Conservation (phyloP, 2,113 vertebrate genomes). For the Gambusia holbrooki region DNA sequence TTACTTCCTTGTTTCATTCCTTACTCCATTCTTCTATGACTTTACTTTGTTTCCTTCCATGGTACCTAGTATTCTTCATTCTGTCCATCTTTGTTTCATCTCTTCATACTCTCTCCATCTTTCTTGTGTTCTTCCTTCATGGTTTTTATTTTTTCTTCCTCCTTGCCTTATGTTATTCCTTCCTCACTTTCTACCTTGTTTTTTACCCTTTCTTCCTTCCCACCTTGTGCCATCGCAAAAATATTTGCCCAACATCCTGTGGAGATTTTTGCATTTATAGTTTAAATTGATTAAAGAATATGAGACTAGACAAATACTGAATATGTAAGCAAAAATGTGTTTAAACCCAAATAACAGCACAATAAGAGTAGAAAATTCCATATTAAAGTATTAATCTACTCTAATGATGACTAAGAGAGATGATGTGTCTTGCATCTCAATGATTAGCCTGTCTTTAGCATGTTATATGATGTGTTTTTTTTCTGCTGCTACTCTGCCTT, state of each 20-base stretch:
- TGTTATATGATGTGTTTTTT: background rate
- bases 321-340: background rate
- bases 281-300: background rate
- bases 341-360: background rate
- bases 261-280: background rate
- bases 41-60: background rate
- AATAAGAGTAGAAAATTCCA: background rate
- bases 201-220: background rate
- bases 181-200: background rate
- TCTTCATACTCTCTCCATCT: background rate
- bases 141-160: background rate
- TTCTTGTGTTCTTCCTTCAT: background rate
- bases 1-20: background rate
- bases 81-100: background rate
- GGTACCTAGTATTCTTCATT: background rate
- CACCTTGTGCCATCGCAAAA: background rate
- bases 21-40: background rate
- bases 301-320: background rate
- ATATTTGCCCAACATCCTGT: background rate
- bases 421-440: background rate
- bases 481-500: constrained; percentile 5
- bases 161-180: background rate
- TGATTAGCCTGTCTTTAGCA: background rate
- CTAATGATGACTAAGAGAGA: background rate
- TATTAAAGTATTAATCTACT: background rate